Evolutionary conservation across 2,888 invertebrate genomes (phyloP).

Genomic region (Oxyscelio sp.): DNA sequence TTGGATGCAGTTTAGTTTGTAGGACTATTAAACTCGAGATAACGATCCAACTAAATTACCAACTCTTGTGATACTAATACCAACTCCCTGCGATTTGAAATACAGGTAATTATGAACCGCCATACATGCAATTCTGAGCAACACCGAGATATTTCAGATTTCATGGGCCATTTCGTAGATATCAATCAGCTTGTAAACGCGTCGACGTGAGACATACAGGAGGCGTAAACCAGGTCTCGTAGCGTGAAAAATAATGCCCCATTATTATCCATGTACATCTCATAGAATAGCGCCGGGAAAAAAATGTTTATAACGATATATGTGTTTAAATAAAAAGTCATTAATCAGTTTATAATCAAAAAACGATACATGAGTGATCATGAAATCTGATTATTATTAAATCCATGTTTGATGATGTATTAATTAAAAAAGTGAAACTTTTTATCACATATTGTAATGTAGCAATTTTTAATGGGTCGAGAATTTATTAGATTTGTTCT

Average conservation of each 20-base stretch:
- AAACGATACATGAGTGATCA: too few species aligned
- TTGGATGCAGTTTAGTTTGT: slow-evolving; percentile 59
- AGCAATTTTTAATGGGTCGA: too few species aligned
- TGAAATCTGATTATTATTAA: too few species aligned
- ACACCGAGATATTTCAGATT: slow-evolving; percentile 68
- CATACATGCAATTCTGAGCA: slow-evolving; percentile 68
- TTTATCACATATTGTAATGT: too few species aligned
- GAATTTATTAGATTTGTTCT: too few species aligned
- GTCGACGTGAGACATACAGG: slow-evolving; percentile 38
- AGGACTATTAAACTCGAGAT: slow-evolving; percentile 71
- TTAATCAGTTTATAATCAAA: too few species aligned
- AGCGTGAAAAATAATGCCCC: slow-evolving; percentile 19
- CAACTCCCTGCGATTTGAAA: slow-evolving; percentile 62
- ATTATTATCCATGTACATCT: too few species aligned
- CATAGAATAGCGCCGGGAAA: too few species aligned
- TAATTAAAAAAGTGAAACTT: too few species aligned
- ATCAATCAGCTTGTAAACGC: slow-evolving; percentile 65
- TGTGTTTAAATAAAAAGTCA: too few species aligned
- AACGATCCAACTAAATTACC: slow-evolving; percentile 72
- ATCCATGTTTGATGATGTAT: too few species aligned
- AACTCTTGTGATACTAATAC: slow-evolving; percentile 70
- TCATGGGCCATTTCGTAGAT: slow-evolving; percentile 69
- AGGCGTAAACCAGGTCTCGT: slow-evolving; percentile 25
- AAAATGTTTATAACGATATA: too few species aligned
- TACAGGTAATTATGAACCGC: slow-evolving; percentile 67